Evolutionary conservation across 2,888 invertebrate genomes (phyloP).

Genomic region (Erannis defoliaria): DNA sequence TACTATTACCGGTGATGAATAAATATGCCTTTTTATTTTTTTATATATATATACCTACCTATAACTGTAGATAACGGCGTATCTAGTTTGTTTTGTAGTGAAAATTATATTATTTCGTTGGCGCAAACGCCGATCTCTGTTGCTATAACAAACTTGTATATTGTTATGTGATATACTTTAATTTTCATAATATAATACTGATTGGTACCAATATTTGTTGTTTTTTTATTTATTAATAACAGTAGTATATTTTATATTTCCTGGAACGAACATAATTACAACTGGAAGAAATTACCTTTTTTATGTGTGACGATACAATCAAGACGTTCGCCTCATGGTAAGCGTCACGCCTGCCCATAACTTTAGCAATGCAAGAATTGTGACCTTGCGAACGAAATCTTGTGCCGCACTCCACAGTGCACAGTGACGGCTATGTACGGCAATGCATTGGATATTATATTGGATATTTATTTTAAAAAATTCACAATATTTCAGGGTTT

Average conservation of each 20-base stretch:
- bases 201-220: conserved; percentile 64
- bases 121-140: conserved; percentile 62
- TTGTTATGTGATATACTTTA: conserved; percentile 71
- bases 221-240: conserved; percentile 33
- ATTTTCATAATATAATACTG: conserved; percentile 66
- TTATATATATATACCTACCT: conserved; percentile 41
- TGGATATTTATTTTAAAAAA: no score
- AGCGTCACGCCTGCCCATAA: no score
- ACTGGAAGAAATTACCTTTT: no score
- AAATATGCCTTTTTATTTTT: conserved; percentile 59
- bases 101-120: conserved; percentile 64
- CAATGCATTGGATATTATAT: no score
- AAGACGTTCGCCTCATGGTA: no score
- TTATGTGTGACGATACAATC: no score
- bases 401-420: no score
- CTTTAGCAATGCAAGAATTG: no score
- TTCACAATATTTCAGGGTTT: no score
- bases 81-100: conserved; percentile 67
- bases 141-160: conserved; percentile 67
- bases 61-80: conserved; percentile 60
- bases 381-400: no score
- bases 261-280: no score
- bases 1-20: conserved; percentile 50
- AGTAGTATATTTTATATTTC: neutral
- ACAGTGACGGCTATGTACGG: no score